Percentiles rank a stretch among this genome's conserved stretches.
Evolutionary conservation across 2,113 vertebrate species (phyloP).

Genomic region (Mustela nigripes): DNA sequence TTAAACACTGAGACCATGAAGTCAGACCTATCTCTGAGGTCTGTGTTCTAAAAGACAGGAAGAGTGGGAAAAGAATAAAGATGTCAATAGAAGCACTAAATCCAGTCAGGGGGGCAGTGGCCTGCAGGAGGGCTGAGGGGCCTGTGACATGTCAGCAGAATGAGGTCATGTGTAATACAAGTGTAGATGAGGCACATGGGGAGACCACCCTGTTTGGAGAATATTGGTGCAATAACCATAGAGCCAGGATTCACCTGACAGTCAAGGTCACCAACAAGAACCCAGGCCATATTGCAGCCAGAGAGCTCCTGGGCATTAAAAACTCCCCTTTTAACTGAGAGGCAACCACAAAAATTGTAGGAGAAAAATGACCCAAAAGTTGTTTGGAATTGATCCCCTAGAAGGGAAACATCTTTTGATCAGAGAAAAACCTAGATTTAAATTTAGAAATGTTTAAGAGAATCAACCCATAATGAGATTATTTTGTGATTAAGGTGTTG

Average conservation of each 20-base stretch:
- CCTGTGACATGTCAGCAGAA: neutral
- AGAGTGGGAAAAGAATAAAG: neutral
- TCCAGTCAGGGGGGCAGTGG: accelerated
- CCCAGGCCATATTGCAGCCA: neutral
- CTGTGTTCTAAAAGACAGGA: neutral
- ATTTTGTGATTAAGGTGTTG: neutral
- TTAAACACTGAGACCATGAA: neutral
- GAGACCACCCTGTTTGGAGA: neutral
- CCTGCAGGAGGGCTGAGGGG: neutral
- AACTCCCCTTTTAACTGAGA: neutral
- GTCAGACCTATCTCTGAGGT: neutral
- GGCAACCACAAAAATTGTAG: neutral
- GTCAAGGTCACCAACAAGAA: neutral
- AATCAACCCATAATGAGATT: neutral
- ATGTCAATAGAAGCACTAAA: neutral
- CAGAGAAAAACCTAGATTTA: neutral
- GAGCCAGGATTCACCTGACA: neutral
- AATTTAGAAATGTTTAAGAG: neutral
- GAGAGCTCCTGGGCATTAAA: neutral
- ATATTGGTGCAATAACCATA: neutral
- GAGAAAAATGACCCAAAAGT: neutral
- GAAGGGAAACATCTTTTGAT: neutral
- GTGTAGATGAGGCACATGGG: neutral
- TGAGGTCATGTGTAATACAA: neutral
- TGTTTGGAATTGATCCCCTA: neutral